Evolutionary conservation across 2,113 vertebrate genomes (phyloP).

Genomic region (Eptesicus fuscus): DNA sequence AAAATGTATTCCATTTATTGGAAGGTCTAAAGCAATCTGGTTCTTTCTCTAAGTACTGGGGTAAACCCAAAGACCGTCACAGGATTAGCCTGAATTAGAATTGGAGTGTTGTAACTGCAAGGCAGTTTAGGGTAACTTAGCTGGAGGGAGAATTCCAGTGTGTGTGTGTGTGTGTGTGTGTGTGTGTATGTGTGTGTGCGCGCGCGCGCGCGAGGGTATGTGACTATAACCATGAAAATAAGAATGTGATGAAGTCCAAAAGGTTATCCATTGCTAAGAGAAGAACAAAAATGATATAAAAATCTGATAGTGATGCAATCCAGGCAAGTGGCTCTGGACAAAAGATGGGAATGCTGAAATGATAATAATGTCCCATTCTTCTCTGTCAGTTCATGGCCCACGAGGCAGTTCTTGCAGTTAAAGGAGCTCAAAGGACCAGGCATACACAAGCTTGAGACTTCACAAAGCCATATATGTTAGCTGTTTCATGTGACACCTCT

Average conservation of each 20-base stretch:
- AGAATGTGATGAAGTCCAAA: background rate
- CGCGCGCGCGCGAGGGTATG: background rate
- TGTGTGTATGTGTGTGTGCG: background rate
- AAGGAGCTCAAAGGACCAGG: background rate
- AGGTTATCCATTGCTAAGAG: background rate
- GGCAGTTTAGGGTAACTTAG: background rate
- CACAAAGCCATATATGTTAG: background rate
- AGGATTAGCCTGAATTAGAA: background rate
- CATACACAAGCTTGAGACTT: conserved; percentile 9
- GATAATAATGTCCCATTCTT: background rate
- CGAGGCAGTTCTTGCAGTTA: background rate
- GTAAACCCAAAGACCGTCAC: background rate
- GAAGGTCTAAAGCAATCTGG: background rate
- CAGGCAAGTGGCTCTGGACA: background rate
- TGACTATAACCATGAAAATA: background rate
- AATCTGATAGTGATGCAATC: background rate
- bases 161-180: background rate
- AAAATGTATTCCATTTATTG: conserved; percentile 11
- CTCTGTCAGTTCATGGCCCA: background rate
- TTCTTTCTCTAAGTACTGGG: background rate
- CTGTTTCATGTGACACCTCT: background rate
- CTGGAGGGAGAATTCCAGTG: background rate
- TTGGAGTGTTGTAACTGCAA: background rate
- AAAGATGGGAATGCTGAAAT: background rate
- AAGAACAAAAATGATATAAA: background rate